phyloP scores from a whole-genome alignment of 2,113 vertebrate species.

The Actenoides hombroni region DNA sequence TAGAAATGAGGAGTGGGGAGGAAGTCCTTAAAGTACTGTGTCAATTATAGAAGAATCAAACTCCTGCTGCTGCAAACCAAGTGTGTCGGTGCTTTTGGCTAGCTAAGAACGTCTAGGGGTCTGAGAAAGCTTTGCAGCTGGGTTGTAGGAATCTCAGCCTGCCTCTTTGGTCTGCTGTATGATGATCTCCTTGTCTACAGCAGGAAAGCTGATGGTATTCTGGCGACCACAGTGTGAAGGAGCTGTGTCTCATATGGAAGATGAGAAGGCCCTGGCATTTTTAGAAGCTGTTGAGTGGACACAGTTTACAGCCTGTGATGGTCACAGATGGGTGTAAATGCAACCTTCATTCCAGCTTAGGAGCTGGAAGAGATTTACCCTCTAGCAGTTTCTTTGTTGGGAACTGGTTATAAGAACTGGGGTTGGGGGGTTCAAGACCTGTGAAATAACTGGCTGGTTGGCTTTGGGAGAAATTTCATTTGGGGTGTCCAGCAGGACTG shows the following conservation, averaged over 20 bases:
- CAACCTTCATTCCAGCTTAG: not conserved
- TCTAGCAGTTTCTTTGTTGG: not conserved
- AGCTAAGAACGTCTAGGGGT: not conserved
- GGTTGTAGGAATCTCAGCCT: not conserved
- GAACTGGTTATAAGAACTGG: not conserved
- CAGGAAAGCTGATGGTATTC: not conserved
- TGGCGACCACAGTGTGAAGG: not conserved
- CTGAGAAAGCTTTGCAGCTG: not conserved
- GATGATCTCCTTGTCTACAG: not conserved
- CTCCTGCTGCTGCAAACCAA: not conserved
- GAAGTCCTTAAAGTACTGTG: not conserved
- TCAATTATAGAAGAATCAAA: not conserved
- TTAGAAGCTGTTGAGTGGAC: not conserved
- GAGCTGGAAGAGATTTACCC: not conserved
- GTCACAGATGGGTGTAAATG: not conserved
- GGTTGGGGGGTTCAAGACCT: not conserved
- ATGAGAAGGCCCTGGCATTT: not conserved
- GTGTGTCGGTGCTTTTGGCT: not conserved
- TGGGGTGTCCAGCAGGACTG: not conserved
- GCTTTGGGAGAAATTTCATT: not conserved
- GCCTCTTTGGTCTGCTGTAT: not conserved
- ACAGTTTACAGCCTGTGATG: not conserved
- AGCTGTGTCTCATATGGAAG: not conserved
- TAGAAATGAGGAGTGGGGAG: not conserved
- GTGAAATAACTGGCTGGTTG: not conserved